Conservation (phyloP, 2,113 vertebrate genomes). For the Myrmecobius fasciatus region DNA sequence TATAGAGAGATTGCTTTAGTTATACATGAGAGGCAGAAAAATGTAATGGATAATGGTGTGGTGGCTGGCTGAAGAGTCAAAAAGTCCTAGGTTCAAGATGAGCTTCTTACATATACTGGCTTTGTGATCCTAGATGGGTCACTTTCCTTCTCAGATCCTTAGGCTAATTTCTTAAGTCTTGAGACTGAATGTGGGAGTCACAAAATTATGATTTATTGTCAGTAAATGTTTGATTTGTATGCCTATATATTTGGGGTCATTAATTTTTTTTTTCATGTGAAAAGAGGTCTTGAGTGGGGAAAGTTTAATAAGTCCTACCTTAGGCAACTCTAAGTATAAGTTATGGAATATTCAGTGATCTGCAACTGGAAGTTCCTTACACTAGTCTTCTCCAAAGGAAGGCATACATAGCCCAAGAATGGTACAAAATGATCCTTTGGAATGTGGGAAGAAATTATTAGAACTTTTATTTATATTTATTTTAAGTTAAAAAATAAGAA, state of each 20-base stretch:
- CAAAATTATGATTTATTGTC: too few relatives aligned
- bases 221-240: too few relatives aligned
- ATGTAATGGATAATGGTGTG: background rate
- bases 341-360: background rate
- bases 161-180: too few relatives aligned
- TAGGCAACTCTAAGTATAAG: background rate
- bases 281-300: too few relatives aligned
- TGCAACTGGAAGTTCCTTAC: background rate
- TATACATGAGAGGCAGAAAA: background rate
- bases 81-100: background rate
- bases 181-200: too few relatives aligned
- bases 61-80: background rate
- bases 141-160: background rate
- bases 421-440: background rate
- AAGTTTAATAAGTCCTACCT: background rate
- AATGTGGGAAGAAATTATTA: background rate
- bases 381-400: background rate
- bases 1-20: background rate
- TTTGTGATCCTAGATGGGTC: background rate
- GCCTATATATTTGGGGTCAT: too few relatives aligned
- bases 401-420: background rate
- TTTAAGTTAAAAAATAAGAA: background rate
- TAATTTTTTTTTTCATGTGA: too few relatives aligned
- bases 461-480: background rate
- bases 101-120: background rate